Conservation (phyloP, 2,113 vertebrate genomes). For the Spea multiplicata region DNA sequence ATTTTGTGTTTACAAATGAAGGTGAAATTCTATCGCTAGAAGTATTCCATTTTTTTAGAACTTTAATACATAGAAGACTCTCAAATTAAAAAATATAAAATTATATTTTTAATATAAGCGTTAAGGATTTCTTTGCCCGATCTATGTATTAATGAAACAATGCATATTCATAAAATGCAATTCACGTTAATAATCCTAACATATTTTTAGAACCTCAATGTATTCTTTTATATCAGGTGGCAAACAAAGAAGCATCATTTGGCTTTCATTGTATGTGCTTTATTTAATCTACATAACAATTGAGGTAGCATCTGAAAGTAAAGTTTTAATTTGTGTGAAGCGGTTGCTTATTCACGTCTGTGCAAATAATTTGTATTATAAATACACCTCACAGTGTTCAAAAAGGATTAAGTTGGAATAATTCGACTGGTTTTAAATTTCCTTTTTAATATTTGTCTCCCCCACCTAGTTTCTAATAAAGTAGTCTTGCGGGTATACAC, state of each 20-base stretch:
- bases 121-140: background rate
- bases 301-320: slow-evolving; percentile 67
- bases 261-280: slow-evolving; percentile 20
- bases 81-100: too few relatives aligned
- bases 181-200: slow-evolving; percentile 22
- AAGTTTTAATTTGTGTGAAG: slow-evolving; percentile 70
- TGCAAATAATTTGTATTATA: slow-evolving; percentile 65
- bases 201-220: slow-evolving; percentile 47
- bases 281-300: slow-evolving; percentile 64
- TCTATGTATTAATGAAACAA: slow-evolving; percentile 21
- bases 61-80: background rate
- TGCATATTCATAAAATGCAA: slow-evolving; percentile 33
- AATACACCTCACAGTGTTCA: slow-evolving; percentile 67
- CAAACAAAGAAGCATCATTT: slow-evolving; percentile 34
- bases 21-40: slow-evolving; percentile 49
- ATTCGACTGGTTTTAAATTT: slow-evolving; percentile 69
- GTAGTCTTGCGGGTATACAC: slow-evolving; percentile 50
- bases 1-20: slow-evolving; percentile 54
- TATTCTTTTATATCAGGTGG: slow-evolving; percentile 22
- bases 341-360: slow-evolving; percentile 62
- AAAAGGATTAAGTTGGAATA: slow-evolving; percentile 65
- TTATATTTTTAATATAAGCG: background rate
- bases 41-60: background rate
- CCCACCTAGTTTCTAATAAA: slow-evolving; percentile 52
- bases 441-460: slow-evolving; percentile 64